Evolutionary conservation across 2,888 invertebrate species (phyloP).

Genomic region (Eutolmus rufibarbis): DNA sequence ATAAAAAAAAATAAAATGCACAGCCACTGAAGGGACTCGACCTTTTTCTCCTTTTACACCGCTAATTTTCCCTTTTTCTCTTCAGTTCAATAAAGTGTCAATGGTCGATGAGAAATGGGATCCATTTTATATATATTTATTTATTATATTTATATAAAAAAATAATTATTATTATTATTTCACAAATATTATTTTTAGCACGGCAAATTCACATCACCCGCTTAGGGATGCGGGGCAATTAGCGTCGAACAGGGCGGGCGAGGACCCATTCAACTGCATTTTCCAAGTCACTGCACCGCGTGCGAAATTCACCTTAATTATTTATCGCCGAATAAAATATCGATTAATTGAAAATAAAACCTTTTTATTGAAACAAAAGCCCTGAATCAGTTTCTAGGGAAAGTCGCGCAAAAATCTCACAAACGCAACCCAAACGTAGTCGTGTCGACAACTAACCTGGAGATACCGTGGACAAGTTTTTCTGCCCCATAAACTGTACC

Average conservation of each 20-base stretch:
- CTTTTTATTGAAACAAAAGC: neutral
- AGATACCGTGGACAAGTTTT: constrained; percentile 43
- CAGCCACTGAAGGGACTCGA: neutral
- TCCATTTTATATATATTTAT: neutral
- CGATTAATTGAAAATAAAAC: constrained; percentile 10
- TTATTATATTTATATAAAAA: neutral
- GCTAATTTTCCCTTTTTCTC: constrained; percentile 17
- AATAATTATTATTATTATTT: neutral
- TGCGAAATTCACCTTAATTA: neutral
- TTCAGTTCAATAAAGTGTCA: constrained; percentile 14
- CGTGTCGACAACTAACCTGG: constrained; percentile 45
- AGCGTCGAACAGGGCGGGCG: neutral
- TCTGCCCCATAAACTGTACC: neutral
- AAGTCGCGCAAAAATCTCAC: constrained; percentile 44
- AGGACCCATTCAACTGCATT: neutral
- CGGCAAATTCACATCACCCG: neutral
- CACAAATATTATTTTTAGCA: neutral
- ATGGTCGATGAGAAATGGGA: neutral
- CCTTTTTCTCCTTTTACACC: neutral
- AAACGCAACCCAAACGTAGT: constrained; percentile 47
- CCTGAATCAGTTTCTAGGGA: neutral
- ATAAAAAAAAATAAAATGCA: constrained; percentile 2
- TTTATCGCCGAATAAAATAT: constrained; percentile 13
- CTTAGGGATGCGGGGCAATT: neutral
- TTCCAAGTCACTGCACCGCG: constrained; percentile 16